A percentile compares a stretch with the other conserved stretches of the same genome.
Evolutionary conservation across 2,888 invertebrate species (phyloP).

Genomic region (Caenorhabditis imperialis): DNA sequence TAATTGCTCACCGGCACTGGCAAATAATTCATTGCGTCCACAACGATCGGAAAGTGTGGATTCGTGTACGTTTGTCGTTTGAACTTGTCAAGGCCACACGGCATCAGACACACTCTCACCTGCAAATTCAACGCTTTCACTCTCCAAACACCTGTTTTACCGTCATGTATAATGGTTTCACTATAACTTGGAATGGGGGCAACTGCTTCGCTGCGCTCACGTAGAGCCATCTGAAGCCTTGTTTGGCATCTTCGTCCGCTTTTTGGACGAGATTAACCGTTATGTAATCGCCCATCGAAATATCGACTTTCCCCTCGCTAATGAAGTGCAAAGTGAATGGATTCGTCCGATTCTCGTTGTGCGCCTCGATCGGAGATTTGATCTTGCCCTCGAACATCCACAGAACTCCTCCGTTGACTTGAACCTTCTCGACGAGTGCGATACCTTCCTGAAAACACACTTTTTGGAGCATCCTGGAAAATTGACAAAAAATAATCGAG

Average conservation of each 20-base stretch:
- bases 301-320: neutral
- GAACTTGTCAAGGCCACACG: too few relatives aligned
- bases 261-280: slow-evolving; percentile 13
- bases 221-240: slow-evolving; percentile 18
- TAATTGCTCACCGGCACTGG: too few relatives aligned
- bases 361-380: slow-evolving; percentile 2
- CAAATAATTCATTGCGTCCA: too few relatives aligned
- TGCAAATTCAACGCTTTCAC: too few relatives aligned
- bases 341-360: neutral
- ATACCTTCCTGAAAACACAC: slow-evolving; percentile 16
- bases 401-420: slow-evolving; percentile 2
- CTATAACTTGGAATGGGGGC: slow-evolving; percentile 4
- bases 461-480: too few relatives aligned
- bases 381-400: slow-evolving; percentile 17
- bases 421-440: slow-evolving; percentile 20
- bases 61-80: too few relatives aligned
- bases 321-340: slow-evolving; percentile 8
- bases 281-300: slow-evolving; percentile 15
- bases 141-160: too few relatives aligned
- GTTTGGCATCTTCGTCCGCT: neutral
- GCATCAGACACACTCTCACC: too few relatives aligned
- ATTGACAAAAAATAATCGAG: too few relatives aligned
- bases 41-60: too few relatives aligned
- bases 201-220: neutral
- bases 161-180: too few relatives aligned